Base-by-base conservation (phyloP, 2,888 invertebrate genomes). In the Pseudococcus viburni region DNA sequence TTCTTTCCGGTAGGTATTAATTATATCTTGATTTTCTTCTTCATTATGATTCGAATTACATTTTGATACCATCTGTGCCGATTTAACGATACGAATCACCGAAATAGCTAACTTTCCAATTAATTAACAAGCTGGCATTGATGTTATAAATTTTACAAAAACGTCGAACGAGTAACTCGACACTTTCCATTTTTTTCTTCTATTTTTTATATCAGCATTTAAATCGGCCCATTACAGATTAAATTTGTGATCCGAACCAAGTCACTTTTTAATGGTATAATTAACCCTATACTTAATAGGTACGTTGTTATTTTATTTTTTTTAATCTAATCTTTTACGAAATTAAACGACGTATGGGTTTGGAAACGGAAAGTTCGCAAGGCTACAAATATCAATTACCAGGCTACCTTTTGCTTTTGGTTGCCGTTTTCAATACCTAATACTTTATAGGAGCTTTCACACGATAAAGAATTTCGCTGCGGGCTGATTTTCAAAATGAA, bases 11-110 rank as follows among this genome's bases (percentile, higher is more conserved):
- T 68, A 68, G 68, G 68, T 68, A 68, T 68, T 68, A 68, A 68
- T 68, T 68, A 68, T 26, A 68, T 68, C 68, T 68, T 68, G 68
- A 68, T 68, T 68, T 68, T 68, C 68, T 26, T 68, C 68, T 68
- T 68, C 26, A 68, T 68, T 68, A 68, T 68, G 26, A 68, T 68
- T 68, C 26, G 22, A 68, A 68, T 26, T 68, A 68, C 26, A 68
- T 68, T 68, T 68, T 68, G 26, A 68, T 26, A 68, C 15, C 68
- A 68, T 26, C 68, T 68, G 68, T 26, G 68, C 68, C 12, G 68
- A 22, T 68, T 68, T 68, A 68, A 68, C 26, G 68, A 68, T 68
- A 68, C 26, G 68, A 68, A 55, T 68, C 68, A 26, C 68, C 68
- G 26, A 68, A 68, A 68, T 68, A 68, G 22, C 68, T 4, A 68